A percentile compares a stretch with the other conserved stretches of the same genome.
phyloP scores from a whole-genome alignment of 23 tunicate species.

The Corella eumyota region DNA sequence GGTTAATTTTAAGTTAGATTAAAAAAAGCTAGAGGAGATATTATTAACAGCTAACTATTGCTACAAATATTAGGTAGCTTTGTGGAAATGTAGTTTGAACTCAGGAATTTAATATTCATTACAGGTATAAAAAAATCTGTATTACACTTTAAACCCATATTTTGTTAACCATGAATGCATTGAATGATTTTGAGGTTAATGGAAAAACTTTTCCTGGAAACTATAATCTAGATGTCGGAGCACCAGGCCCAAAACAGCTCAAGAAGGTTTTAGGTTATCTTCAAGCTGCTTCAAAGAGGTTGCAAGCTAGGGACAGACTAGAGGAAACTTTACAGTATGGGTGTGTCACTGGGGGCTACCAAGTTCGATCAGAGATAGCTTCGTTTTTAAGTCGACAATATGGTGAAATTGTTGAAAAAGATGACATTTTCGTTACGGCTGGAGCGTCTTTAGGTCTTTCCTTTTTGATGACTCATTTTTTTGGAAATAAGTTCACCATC shows the following conservation, averaged over 20 bases:
- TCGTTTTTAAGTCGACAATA: conserved; percentile 25
- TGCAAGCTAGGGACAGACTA: conserved; percentile 11
- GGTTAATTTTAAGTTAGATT: too few species aligned
- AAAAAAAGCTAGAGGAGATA: too few species aligned
- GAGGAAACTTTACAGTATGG: conserved; percentile 79
- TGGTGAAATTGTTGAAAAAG: conserved; percentile 17
- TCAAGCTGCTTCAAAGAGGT: conserved; percentile 3
- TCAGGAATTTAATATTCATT: too few species aligned
- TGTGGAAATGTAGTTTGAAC: too few species aligned
- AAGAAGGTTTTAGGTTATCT: conserved; percentile 27
- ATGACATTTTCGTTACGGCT: conserved; percentile 24
- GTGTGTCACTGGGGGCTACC: conserved; percentile 15
- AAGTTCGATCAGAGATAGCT: conserved; percentile 13
- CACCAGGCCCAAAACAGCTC: conserved; percentile 41
- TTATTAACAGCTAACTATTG: too few species aligned
- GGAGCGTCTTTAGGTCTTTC: conserved; percentile 58
- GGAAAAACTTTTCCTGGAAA: conserved; percentile 21
- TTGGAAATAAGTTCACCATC: conserved; percentile 16
- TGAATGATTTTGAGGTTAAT: conserved; percentile 28
- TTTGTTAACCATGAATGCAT: too few species aligned
- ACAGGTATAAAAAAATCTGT: too few species aligned
- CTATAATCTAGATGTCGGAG: conserved; percentile 63
- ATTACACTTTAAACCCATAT: too few species aligned
- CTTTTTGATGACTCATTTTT: conserved; percentile 22
- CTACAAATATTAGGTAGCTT: too few species aligned